A percentile compares a stretch with the other conserved stretches of the same genome.
Evolutionary conservation across 2,113 vertebrate species (phyloP).

Genomic region (Ciconia boyciana): DNA sequence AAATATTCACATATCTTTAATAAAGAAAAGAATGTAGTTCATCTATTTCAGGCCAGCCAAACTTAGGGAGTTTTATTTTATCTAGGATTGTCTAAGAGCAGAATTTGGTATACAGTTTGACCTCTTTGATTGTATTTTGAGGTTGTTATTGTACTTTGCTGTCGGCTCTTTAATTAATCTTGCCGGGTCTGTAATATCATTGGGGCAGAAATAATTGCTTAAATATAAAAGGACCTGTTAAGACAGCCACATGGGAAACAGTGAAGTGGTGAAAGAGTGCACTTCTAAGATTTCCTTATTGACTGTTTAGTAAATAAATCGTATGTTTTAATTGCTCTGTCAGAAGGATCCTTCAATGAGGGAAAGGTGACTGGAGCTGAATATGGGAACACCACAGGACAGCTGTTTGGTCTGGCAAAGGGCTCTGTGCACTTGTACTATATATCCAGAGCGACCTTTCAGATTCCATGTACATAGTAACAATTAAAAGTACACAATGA

Average conservation of each 20-base stretch:
- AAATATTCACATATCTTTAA: not conserved
- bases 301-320: slow-evolving; percentile 68
- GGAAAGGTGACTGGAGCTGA: slow-evolving; percentile 68
- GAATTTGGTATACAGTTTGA: not conserved
- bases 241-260: slow-evolving; percentile 25
- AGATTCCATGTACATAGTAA: slow-evolving; percentile 75
- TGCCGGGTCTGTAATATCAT: not conserved
- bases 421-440: slow-evolving; percentile 70
- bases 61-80: slow-evolving; percentile 4
- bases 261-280: slow-evolving; percentile 28
- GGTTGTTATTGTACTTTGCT: slow-evolving; percentile 34
- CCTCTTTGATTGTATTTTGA: not conserved
- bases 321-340: slow-evolving; percentile 71
- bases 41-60: not conserved
- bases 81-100: not conserved
- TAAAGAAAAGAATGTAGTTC: slow-evolving; percentile 14
- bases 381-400: slow-evolving; percentile 68
- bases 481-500: slow-evolving; percentile 76
- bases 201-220: slow-evolving; percentile 47
- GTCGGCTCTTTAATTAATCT: slow-evolving; percentile 26
- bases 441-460: slow-evolving; percentile 72
- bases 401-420: slow-evolving; percentile 73
- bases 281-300: slow-evolving; percentile 43
- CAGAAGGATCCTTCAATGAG: slow-evolving; percentile 64
- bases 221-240: slow-evolving; percentile 44